Evolutionary conservation across 2,888 invertebrate genomes (phyloP).

Genomic region (Drosophila emarginata): DNA sequence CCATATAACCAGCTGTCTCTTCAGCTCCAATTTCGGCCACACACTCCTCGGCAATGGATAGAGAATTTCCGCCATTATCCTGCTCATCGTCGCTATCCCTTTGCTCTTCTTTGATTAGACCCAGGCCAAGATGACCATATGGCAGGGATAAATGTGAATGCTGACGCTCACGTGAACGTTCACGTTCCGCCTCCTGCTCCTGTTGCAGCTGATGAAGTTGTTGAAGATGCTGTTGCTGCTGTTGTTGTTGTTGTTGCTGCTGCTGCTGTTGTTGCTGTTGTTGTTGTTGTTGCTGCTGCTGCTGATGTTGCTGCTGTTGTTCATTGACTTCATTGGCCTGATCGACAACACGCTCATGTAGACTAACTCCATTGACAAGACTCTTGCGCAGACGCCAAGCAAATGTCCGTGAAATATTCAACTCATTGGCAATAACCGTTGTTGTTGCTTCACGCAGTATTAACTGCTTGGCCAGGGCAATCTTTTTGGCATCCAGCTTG

Average conservation of each 20-base stretch:
- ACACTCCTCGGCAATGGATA: constrained; percentile 28
- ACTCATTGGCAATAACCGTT: constrained; percentile 81
- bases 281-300: constrained; percentile 36
- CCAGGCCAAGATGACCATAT: constrained; percentile 55
- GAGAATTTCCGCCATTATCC: constrained; percentile 13
- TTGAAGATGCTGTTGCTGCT: constrained; percentile 28
- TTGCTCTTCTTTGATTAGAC: constrained; percentile 66
- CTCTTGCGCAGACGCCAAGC: constrained; percentile 82
- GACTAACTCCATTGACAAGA: constrained; percentile 80
- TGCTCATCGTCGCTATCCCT: constrained; percentile 72
- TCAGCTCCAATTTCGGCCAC: constrained; percentile 67
- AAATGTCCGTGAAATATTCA: constrained; percentile 81
- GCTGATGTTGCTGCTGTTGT: constrained; percentile 56
- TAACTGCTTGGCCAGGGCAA: constrained; percentile 80
- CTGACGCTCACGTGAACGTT: constrained; percentile 47
- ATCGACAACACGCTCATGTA: constrained; percentile 81
- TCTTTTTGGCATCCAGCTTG: constrained; percentile 81
- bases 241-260: constrained; percentile 32
- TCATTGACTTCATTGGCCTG: constrained; percentile 71
- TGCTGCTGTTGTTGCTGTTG: constrained; percentile 31
- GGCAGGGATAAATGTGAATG: constrained; percentile 47
- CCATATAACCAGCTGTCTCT: constrained; percentile 71
- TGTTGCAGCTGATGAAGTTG: constrained; percentile 33
- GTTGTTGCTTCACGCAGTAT: constrained; percentile 81
- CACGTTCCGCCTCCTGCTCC: constrained; percentile 23